These are phyloP conservation scores for Scolopax rusticola DNA, from an alignment of 2,797 vertebrate species.

Conservation along the genomic window DNA sequence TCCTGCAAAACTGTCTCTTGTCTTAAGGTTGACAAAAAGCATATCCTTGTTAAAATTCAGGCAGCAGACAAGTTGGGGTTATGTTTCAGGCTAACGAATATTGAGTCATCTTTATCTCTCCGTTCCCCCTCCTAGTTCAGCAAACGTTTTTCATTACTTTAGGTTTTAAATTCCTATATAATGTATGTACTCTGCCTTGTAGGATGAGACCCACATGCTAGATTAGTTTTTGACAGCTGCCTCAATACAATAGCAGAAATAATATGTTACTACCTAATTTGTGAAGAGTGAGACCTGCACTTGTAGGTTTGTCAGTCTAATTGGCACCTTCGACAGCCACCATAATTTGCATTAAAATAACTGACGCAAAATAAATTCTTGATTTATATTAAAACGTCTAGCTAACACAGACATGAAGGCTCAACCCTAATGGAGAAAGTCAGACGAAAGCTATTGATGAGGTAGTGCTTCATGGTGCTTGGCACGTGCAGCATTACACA, in stretches of 20 bases:
- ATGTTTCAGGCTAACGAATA: neutral
- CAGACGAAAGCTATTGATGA: neutral
- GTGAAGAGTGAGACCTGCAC: neutral
- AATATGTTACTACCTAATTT: neutral
- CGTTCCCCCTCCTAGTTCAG: neutral
- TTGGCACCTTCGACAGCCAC: neutral
- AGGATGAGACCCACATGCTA: neutral
- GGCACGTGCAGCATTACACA: accelerated
- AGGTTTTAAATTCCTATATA: neutral
- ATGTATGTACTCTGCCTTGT: neutral
- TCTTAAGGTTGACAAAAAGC: neutral
- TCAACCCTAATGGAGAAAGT: neutral
- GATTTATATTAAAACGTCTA: neutral
- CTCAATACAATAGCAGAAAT: neutral
- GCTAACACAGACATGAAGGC: neutral
- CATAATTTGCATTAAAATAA: neutral
- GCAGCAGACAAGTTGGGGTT: neutral
- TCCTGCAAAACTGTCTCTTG: neutral
- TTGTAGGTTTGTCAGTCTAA: neutral
- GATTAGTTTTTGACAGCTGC: neutral
- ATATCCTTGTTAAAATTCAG: neutral
- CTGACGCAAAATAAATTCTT: neutral
- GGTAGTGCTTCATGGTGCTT: neutral
- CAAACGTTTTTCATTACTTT: neutral
- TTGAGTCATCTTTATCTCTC: neutral